phyloP scores from a whole-genome alignment of 2,888 invertebrate species.

The Hipparchia semele region DNA sequence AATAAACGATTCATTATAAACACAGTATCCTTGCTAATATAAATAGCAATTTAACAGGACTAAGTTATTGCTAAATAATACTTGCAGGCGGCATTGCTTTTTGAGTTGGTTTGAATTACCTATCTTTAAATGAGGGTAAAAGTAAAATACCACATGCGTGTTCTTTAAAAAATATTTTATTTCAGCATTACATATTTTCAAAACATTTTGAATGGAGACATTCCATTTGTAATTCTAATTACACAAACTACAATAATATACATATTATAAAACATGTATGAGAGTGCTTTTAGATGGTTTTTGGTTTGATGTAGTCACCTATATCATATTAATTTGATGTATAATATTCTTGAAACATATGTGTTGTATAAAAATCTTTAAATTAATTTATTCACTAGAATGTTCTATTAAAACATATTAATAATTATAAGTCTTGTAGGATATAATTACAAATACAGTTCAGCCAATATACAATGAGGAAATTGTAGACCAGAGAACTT shows the following conservation, averaged over 20 bases:
- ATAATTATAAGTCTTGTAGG: no score
- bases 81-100: background rate
- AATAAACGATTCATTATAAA: background rate
- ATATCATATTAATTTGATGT: background rate
- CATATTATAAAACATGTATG: no score
- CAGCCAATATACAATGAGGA: background rate
- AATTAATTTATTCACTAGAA: no score
- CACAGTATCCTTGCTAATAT: background rate
- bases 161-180: slow-evolving; percentile 13
- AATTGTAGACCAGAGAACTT: background rate
- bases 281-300: no score
- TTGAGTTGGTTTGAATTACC: no score
- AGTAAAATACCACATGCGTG: slow-evolving; percentile 14
- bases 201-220: no score
- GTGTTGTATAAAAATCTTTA: background rate
- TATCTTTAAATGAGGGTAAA: background rate
- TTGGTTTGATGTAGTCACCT: background rate
- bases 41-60: no score
- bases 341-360: background rate
- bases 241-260: no score
- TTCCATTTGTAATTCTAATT: no score
- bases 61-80: background rate
- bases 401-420: no score
- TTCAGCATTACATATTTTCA: background rate
- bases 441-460: background rate